phyloP scores from a whole-genome alignment of 1,140 invertebrate species.

The Neelides sp. region DNA sequence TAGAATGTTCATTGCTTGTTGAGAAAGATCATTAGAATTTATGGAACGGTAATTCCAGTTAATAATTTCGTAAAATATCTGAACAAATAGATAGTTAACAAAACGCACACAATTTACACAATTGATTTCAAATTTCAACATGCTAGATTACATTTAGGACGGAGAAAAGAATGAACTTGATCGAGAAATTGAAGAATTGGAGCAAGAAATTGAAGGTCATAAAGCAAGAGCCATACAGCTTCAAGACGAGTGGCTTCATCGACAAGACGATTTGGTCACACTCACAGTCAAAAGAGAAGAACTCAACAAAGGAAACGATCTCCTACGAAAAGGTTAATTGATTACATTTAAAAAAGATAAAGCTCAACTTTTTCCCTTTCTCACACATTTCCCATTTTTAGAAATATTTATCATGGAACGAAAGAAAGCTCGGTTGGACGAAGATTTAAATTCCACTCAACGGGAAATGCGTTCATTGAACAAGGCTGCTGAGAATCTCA shows the following conservation, averaged over 20 bases:
- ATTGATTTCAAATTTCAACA: no score
- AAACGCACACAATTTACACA: no score
- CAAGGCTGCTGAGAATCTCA: slow-evolving; percentile 45
- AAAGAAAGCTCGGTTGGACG: slow-evolving; percentile 53
- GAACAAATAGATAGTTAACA: no score
- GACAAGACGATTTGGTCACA: slow-evolving; percentile 53
- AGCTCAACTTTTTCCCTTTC: no score
- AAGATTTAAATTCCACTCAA: slow-evolving; percentile 45
- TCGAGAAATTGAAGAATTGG: slow-evolving; percentile 41
- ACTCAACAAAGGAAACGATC: slow-evolving; percentile 50
- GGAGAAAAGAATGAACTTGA: no score
- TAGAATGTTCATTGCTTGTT: no score
- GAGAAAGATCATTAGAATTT: no score
- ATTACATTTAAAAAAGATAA: background rate
- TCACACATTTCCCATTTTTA: slow-evolving; percentile 35
- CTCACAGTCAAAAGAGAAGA: slow-evolving; percentile 50
- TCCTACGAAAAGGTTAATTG: slow-evolving; percentile 47
- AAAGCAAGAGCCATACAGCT: slow-evolving; percentile 32
- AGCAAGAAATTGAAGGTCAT: slow-evolving; percentile 40
- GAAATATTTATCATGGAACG: slow-evolving; percentile 60
- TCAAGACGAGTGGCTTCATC: slow-evolving; percentile 58
- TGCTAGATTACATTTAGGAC: slow-evolving; percentile 36
- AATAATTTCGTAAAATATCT: no score
- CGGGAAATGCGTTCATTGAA: slow-evolving; percentile 45
- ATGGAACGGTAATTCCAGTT: no score